Base-by-base conservation (phyloP, 1,140 invertebrate genomes). In the Vollenhovia emeryi region DNA sequence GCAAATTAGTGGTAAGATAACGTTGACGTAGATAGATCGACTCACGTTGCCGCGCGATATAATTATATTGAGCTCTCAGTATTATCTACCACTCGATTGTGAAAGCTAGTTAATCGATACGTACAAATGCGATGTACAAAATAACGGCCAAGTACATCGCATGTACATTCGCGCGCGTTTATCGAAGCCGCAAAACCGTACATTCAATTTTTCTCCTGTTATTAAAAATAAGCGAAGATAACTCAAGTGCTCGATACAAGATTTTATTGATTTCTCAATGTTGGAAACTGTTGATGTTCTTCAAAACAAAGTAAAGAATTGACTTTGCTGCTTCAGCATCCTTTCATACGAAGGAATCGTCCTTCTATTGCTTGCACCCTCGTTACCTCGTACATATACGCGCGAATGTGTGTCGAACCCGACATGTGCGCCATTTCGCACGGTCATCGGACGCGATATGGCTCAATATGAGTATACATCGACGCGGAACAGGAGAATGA, bases 21-120 rank as follows among this genome's bases (percentile, higher is more conserved):
- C 91, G 90, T 88, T 93, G 94, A 94, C 94, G 93, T 93, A 94
- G 94, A 94, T 90, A 91, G 89, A 94, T 94, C 91, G 93, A 68
- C 45, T 64, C 68, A 83, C 85, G 89, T 52, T 69, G 84, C 86
- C 69, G 68, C 82, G 68, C 88, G 92, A 93, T 91, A 93, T 92
- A 93, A 93, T 93, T 93, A 92, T 92, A 90, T 80, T 4, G 21
- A 33, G 15, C 2, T 48, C 40, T 43, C 48, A 27, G 18, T 36
- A 27, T 24, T 59, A 59, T 74, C 60, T 78, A n/a, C n/a, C 9
- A 43, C 36, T 33, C 48, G 36, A 21, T 69, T 69, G 24, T 55
- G 50, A 43, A 69, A 69, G 40, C 24, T 50, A 18, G 7, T 76
- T 43, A 43, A 76, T 59, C 24, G 73, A 76, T 27, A 57, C 13